Evolutionary conservation across 1,140 invertebrate genomes (phyloP).

Genomic region (Lasioglossum baleicum): DNA sequence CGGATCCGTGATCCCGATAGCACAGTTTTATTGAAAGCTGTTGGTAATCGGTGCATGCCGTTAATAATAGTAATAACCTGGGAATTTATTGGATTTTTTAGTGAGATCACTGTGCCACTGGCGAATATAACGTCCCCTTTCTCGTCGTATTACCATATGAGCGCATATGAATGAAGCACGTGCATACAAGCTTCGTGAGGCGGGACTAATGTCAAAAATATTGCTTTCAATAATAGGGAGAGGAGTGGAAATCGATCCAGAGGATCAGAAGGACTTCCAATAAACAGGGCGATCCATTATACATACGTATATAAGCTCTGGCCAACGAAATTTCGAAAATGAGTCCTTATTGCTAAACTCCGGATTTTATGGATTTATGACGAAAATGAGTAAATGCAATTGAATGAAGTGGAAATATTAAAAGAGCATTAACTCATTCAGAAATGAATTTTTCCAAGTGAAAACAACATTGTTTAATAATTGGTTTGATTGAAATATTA

Average conservation of each 20-base stretch:
- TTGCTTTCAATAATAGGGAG: not conserved
- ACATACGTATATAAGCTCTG: not conserved
- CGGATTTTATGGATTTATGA: no score
- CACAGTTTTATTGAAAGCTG: not conserved
- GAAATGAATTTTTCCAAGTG: no score
- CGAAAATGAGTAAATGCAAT: no score
- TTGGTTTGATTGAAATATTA: no score
- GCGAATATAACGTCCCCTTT: conserved; percentile 5
- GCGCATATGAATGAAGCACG: conserved; percentile 6
- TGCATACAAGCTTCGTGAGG: not conserved
- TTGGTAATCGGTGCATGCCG: not conserved
- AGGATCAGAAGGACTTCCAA: not conserved
- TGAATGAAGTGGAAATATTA: no score
- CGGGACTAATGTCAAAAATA: conserved; percentile 6
- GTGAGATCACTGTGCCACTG: not conserved
- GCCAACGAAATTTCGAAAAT: not conserved
- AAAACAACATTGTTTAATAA: no score
- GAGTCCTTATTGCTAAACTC: no score
- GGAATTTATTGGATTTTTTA: conserved; percentile 6
- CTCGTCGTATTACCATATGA: conserved; percentile 3
- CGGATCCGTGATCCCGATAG: not conserved
- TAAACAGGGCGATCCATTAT: not conserved
- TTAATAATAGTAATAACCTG: not conserved
- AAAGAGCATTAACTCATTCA: no score
- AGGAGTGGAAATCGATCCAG: not conserved